Evolutionary conservation across 2,797 vertebrate genomes (phyloP), one percentile per base, ranked within the genome.

Genomic region (Ctenochaetus hawaiiensis): DNA sequence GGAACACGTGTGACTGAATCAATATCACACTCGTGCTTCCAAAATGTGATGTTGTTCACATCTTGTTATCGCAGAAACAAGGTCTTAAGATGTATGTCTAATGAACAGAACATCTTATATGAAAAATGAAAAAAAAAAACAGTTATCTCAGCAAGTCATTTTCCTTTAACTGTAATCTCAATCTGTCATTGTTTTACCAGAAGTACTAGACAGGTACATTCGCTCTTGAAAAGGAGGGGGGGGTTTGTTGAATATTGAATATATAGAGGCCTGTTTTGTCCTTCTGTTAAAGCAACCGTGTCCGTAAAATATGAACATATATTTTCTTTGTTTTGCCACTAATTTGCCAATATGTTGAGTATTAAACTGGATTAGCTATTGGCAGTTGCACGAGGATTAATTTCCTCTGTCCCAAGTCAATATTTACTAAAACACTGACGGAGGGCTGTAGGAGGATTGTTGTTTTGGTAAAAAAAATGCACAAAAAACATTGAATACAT

Each of bases 1-100:
- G 66, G 67, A 78, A 78, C 72, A 68, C 4, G 59, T 82, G 80
- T 44, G 81, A 78, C 72, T 41, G 78, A 81, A 87, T 89, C 86
- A 57, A 88, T 85, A 89, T 63, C 67, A 56, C 73, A 69, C 69
- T 49, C 66, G 0, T 13, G 61, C 67, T 30, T 75, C 68, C 62
- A 43, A 65, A 72, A 44, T 58, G 51, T 26, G 39, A 41, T 41
- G 67, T 69, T 72, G 56, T 72, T 84, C 61, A 16, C 71, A 16
- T 64, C 23, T 6, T 58, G 75, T 34, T 52, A 58, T 54, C 12
- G 3, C 0, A n/a, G 51, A 51, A 61, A 63, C 51, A 52, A 9
- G 10, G 17, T 47, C 54, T 51, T 39, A 43, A 70, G 75, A 67
- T 41, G 65, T 64, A 58, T 71, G 73, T 75, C 61, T 30, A 75